Percentiles rank a stretch among this genome's conserved stretches.
These are phyloP conservation scores for Danionella dracula DNA, from an alignment of 2,797 vertebrate species.

Conservation along the genomic window DNA sequence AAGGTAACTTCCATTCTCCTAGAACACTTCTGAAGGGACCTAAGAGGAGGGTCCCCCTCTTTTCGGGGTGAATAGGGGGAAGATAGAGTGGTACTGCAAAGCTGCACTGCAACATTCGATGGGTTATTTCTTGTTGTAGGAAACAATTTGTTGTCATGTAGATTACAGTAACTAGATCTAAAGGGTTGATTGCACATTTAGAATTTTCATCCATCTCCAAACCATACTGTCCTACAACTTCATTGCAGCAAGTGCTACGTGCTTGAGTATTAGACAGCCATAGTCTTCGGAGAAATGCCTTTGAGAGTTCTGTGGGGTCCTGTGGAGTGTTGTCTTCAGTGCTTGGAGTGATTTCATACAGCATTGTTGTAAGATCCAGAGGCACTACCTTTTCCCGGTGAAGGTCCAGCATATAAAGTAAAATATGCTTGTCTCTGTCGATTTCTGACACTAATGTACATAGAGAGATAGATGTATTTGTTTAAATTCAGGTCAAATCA, in stretches of 20 bases:
- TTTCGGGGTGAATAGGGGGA: constrained; percentile 56
- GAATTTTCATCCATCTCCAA: constrained; percentile 33
- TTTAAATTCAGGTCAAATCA: no score
- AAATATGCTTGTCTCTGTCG: constrained; percentile 49
- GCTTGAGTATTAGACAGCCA: constrained; percentile 62
- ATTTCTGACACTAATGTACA: constrained; percentile 53
- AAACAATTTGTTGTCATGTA: constrained; percentile 71
- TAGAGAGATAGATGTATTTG: constrained; percentile 32
- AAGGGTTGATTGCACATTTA: constrained; percentile 57
- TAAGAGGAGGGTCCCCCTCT: constrained; percentile 64
- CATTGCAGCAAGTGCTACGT: constrained; percentile 50
- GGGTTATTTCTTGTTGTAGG: constrained; percentile 72
- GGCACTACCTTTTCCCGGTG: constrained; percentile 39
- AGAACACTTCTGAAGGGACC: constrained; percentile 71
- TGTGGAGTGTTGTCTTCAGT: constrained; percentile 46
- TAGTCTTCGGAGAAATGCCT: constrained; percentile 60
- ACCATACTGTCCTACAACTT: neutral
- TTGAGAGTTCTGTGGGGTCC: constrained; percentile 56
- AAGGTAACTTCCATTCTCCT: constrained; percentile 64
- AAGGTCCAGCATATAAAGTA: constrained; percentile 54
- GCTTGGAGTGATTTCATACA: constrained; percentile 58
- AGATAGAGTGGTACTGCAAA: constrained; percentile 79
- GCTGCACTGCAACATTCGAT: constrained; percentile 74
- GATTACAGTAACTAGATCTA: constrained; percentile 74
- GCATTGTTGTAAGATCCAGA: constrained; percentile 54